Percentiles rank a stretch among this genome's conserved stretches.
Conservation (phyloP, 2,113 vertebrate genomes). For the Antechinus flavipes region DNA sequence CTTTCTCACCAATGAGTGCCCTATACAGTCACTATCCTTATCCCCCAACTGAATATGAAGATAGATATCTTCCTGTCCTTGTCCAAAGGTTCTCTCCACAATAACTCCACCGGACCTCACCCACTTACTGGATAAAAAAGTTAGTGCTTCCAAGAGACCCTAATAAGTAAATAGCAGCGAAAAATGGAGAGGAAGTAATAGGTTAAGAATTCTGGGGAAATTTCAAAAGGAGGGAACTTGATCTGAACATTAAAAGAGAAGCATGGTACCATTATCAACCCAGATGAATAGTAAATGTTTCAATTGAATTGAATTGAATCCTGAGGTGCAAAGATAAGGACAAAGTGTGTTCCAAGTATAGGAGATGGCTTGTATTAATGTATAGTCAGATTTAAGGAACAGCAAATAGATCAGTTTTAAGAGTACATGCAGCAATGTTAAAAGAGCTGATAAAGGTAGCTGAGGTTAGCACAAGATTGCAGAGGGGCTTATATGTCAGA, state of each 20-base stretch:
- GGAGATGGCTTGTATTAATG: background rate
- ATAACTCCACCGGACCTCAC: background rate
- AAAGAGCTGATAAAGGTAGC: background rate
- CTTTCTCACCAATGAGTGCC: background rate
- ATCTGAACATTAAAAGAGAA: background rate
- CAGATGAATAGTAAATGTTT: background rate
- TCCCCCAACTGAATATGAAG: background rate
- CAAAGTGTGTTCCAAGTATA: background rate
- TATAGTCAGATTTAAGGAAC: background rate
- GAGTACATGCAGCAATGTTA: background rate
- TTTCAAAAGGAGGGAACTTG: background rate
- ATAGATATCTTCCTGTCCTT: background rate
- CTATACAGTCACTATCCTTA: background rate
- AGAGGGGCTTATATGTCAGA: background rate
- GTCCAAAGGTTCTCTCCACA: background rate
- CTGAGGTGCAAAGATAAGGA: background rate
- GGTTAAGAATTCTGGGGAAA: background rate
- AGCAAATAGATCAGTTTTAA: background rate
- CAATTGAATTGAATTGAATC: background rate
- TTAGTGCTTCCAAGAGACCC: background rate
- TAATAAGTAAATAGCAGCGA: background rate
- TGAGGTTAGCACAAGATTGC: background rate
- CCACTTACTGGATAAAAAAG: background rate
- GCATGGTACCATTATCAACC: background rate
- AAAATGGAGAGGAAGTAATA: background rate